A percentile compares a stretch with the other conserved stretches of the same genome.
phyloP scores from a whole-genome alignment of 2,888 invertebrate species.

The Napeogenes inachia region DNA sequence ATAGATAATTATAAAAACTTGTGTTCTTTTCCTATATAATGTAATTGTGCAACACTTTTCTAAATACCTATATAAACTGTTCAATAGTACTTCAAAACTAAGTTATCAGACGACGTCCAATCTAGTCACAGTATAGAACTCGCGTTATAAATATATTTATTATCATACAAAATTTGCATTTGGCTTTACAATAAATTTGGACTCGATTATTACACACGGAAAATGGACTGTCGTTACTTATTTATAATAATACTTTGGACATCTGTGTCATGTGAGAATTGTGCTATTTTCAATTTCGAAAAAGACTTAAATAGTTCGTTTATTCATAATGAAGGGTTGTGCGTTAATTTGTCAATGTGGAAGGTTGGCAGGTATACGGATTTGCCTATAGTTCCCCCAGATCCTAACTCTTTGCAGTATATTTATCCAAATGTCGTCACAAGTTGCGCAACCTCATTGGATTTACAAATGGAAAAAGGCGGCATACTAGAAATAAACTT shows the following conservation, averaged over 20 bases:
- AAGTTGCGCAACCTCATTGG: conserved; percentile 37
- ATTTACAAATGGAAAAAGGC: conserved; percentile 37
- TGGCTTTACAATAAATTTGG: conserved; percentile 20
- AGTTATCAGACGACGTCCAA: conserved; percentile 1
- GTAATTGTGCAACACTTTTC: no score
- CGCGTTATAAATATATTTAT: conserved; percentile 28
- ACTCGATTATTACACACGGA: not conserved
- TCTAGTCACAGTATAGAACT: conserved; percentile 17
- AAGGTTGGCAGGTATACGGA: conserved; percentile 34
- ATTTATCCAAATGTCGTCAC: conserved; percentile 34
- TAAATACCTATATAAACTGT: no score
- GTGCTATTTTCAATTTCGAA: conserved; percentile 47
- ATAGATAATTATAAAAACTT: no score
- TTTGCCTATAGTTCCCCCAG: conserved; percentile 32
- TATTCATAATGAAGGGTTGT: conserved; percentile 33
- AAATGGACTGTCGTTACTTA: conserved; percentile 20
- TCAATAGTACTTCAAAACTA: not conserved
- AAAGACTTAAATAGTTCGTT: conserved; percentile 41
- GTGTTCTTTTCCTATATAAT: no score
- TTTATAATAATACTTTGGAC: conserved; percentile 26
- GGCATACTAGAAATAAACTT: conserved; percentile 47
- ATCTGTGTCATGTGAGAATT: conserved; percentile 38
- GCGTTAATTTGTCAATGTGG: conserved; percentile 37
- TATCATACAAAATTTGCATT: conserved; percentile 31
- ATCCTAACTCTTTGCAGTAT: conserved; percentile 37